Evolutionary conservation across 2,888 invertebrate species (phyloP), one percentile per base, ranked within the genome.

Genomic region (Drosophila mulleri): DNA sequence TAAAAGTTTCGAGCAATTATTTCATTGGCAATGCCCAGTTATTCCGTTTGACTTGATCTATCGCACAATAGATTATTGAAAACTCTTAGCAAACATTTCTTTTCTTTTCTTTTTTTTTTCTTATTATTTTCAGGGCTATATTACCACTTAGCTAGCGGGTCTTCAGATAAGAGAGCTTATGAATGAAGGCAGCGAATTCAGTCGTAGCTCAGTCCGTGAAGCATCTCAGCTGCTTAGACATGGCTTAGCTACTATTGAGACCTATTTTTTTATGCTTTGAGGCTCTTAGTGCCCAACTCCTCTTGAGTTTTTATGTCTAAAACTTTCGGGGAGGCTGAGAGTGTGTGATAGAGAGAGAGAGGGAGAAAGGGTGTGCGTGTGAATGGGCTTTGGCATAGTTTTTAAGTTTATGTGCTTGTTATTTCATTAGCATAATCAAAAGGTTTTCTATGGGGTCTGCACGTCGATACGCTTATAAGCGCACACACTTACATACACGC

Each of bases 341-440:
- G 54, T n/a, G n/a, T n/a, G n/a, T n/a, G n/a, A n/a, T n/a, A 23
- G 44, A 7, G 9, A 23, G 2, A 11, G 9, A 9, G 32, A 32
- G 32, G 32, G 32, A 26, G 23, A 16, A 56, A 23, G 58, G 39
- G 53, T 20, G 79, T 71, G 84, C 68, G 83, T 85, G 85, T 78
- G 77, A 79, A 79, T 79, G 80, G 70, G 68, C 61, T 53, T 72
- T 67, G 78, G 78, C 82, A 84, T 84, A 87, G 88, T 83, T 83
- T 81, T 79, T 72, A 81, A 84, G 82, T 83, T 88, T 80, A 86
- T 83, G 75, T 75, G 76, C 87, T 80, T 86, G 85, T 83, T 88
- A 86, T 86, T 88, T 86, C 87, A 88, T 86, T 86, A 86, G 85
- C 85, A 86, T 86, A 86, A 86, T 88, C 88, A 80, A 86, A 82